Evolutionary conservation across 2,113 vertebrate genomes (phyloP).

Genomic region (Notechis scutatus): DNA sequence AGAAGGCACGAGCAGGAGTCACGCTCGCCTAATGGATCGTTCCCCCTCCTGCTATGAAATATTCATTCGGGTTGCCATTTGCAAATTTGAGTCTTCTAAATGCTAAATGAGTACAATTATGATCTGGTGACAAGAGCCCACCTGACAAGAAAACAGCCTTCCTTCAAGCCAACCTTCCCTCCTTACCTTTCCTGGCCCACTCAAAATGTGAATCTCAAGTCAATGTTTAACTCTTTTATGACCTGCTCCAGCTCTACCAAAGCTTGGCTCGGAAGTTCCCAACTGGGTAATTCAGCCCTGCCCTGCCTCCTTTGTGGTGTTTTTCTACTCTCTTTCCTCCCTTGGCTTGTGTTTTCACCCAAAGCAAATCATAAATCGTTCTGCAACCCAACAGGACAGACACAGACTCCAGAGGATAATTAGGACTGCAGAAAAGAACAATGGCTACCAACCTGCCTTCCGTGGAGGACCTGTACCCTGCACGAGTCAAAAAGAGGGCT

Average conservation of each 20-base stretch:
- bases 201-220: slow-evolving; percentile 53
- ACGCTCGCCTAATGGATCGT: slow-evolving; percentile 48
- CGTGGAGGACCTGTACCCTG: too few species aligned
- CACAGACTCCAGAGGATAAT: too few species aligned
- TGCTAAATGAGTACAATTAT: slow-evolving; percentile 66
- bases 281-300: slow-evolving; percentile 5
- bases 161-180: not conserved
- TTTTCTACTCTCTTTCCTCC: slow-evolving; percentile 60
- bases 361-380: slow-evolving; percentile 28
- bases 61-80: slow-evolving; percentile 58
- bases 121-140: slow-evolving; percentile 43
- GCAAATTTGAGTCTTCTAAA: slow-evolving; percentile 57
- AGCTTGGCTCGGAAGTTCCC: slow-evolving; percentile 47
- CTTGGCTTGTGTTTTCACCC: slow-evolving; percentile 50
- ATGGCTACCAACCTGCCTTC: too few species aligned
- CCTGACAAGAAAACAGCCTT: slow-evolving; percentile 36
- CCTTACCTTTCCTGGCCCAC: slow-evolving; percentile 9
- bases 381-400: too few species aligned
- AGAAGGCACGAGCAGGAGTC: slow-evolving; percentile 36
- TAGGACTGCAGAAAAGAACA: too few species aligned
- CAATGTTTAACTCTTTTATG: slow-evolving; percentile 52
- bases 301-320: slow-evolving; percentile 28
- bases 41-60: slow-evolving; percentile 57
- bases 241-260: slow-evolving; percentile 22
- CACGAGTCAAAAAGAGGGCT: too few species aligned